Evolutionary conservation across 2,888 invertebrate species (phyloP), one percentile per base, ranked within the genome.

Genomic region (Labia minor): DNA sequence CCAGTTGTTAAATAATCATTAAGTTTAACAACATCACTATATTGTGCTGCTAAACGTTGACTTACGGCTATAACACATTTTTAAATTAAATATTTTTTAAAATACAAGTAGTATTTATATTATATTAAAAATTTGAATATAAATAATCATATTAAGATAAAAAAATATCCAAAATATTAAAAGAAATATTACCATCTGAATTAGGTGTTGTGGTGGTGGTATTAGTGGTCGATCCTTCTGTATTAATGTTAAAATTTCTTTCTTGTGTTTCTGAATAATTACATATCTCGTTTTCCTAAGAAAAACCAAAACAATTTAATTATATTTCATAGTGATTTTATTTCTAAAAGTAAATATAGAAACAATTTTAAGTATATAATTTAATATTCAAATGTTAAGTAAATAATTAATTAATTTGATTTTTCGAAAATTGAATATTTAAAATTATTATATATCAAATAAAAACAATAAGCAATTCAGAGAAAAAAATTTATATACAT

Each of bases 1-100:
- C 93, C 92, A 73, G 90, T 90, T 73, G 89, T 88, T 69, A 92
- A 78, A 75, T 92, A 93, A 74, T 92, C 92, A 76, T 89, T 90
- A 83, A 92, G 86, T 77, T 90, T 92, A 68, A 92, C 84, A 61
- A 92, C 92, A 78, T 92, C 88, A 65, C 79, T 77, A 69, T 79
- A 79, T 73, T 79, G 78, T 10, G 67, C 70, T 26, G 69, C 65
- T 10, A 70, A 63, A 19, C 67, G 49, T 18, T 65, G 68, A 65
- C 67, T 65, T 8, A 69, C 67, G 11, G 64, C 69, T 64, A 37
- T 26, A 19, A 64, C 3, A 19, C n/a, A n/a, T n/a, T n/a, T n/a
- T n/a, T 10, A 62, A 62, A 16, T n/a, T n/a, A n/a, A n/a, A n/a
- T n/a, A n/a, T n/a, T n/a, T n/a, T n/a, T n/a, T n/a, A n/a, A n/a